phyloP scores from a whole-genome alignment of 2,888 invertebrate species.

The Eremobia ochroleuca region DNA sequence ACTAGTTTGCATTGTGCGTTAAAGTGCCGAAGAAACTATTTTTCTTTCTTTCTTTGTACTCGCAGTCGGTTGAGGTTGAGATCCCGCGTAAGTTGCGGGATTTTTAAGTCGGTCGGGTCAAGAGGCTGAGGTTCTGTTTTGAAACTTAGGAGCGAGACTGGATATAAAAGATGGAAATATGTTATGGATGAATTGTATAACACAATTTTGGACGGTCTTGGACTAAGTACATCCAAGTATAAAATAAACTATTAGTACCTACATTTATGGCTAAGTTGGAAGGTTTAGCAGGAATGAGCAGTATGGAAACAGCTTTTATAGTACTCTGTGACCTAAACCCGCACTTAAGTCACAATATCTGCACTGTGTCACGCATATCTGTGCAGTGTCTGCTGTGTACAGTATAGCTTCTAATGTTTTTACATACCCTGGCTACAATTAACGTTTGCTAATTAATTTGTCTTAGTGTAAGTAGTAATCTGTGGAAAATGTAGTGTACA shows the following conservation, averaged over 20 bases:
- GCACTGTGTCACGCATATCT: too few species aligned
- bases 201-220: not conserved
- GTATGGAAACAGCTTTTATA: not conserved
- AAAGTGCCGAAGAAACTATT: too few species aligned
- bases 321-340: too few species aligned
- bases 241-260: not conserved
- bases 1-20: not conserved
- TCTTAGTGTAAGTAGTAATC: too few species aligned
- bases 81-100: constrained; percentile 18
- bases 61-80: not conserved
- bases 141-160: constrained; percentile 1
- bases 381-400: too few species aligned
- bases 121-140: constrained; percentile 6
- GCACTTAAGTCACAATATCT: too few species aligned
- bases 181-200: not conserved
- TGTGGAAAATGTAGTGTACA: too few species aligned
- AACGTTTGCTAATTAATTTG: too few species aligned
- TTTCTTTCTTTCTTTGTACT: not conserved
- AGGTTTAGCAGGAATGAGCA: not conserved
- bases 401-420: too few species aligned
- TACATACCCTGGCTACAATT: too few species aligned
- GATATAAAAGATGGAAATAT: not conserved
- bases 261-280: not conserved
- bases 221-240: not conserved
- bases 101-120: constrained; percentile 44